These are phyloP conservation scores for Macrosoma leucophasiata DNA, from an alignment of 2,888 invertebrate species.

Conservation along the genomic window DNA sequence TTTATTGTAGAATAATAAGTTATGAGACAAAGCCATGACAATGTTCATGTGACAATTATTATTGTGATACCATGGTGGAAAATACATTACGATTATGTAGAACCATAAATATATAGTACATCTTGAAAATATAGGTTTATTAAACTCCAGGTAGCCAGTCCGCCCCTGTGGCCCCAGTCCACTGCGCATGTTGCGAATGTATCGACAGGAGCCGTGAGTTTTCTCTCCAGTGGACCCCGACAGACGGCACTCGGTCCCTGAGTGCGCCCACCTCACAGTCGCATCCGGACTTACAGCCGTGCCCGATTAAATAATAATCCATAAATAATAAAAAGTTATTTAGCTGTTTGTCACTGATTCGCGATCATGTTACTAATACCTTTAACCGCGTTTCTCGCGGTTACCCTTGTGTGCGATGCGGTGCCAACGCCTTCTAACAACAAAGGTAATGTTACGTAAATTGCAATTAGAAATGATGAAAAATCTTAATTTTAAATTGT, in stretches of 20 bases:
- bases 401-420: conserved; percentile 47
- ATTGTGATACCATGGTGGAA: too few relatives aligned
- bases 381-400: conserved; percentile 65
- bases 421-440: conserved; percentile 59
- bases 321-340: conserved; percentile 4
- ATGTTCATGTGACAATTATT: too few relatives aligned
- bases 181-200: conserved; percentile 72
- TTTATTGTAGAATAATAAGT: too few relatives aligned
- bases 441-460: conserved; percentile 47
- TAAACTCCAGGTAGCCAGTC: too few relatives aligned
- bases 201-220: conserved; percentile 55
- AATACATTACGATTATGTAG: too few relatives aligned
- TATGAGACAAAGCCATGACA: too few relatives aligned
- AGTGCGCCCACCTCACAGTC: conserved; percentile 49
- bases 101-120: too few relatives aligned
- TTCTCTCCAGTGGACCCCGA: conserved; percentile 34
- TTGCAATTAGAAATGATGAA: neutral
- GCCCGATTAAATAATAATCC: conserved; percentile 7
- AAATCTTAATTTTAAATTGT: conserved; percentile 3
- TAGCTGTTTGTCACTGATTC: conserved; percentile 4
- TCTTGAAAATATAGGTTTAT: too few relatives aligned
- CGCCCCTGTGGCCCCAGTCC: conserved; percentile 43
- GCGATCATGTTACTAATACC: conserved; percentile 52
- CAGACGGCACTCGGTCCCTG: conserved; percentile 56
- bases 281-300: conserved; percentile 43